Evolutionary conservation across 2,797 vertebrate species (phyloP), one percentile per base, ranked within the genome.

Genomic region (Masticophis lateralis): DNA sequence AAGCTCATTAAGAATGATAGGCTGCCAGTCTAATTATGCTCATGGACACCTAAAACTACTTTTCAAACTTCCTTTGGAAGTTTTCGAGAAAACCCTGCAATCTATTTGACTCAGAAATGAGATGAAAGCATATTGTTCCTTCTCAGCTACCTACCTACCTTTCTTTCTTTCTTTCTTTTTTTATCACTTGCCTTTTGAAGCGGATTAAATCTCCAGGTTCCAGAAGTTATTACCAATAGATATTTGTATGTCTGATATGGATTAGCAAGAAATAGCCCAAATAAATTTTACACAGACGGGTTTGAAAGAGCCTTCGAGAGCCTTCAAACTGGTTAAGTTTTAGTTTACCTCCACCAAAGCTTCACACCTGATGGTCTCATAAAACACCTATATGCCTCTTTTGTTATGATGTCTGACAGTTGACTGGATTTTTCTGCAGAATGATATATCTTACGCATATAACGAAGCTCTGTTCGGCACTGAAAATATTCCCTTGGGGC

Each of bases 111-210:
- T 66, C 74, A 51, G 0, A 3, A 92, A 94, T 89, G 53, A 61
- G 4, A 51, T 28, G 22, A 5, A 88, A 83, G 57, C 89, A 27
- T 0, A 18, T 86, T 43, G 13, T n/a, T 11, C 83, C 92, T 5
- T 12, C 5, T 13, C 1, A 9, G 88, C 18, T 66, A 90, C 57
- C 1, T 87, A 32, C 51, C 28, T 66, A 90, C 57, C 1, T 87
- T 28, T 43, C 28, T 6, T 87, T 60, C 55, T 20, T 57, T 53
- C 9, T 53, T 57, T 90, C 57, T 92, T 32, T 89, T 91, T 87
- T 92, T 27, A 93, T 94, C 51, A 0, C 8, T 92, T 87, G 10
- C 28, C 27, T 43, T 93, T 56, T 88, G 89, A 88, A 92, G 66
- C 10, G 1, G 86, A 86, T 94, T 87, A 92, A 92, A 89, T 51